Evolutionary conservation across 2,888 invertebrate genomes (phyloP).

Genomic region (Catocala fraxini): DNA sequence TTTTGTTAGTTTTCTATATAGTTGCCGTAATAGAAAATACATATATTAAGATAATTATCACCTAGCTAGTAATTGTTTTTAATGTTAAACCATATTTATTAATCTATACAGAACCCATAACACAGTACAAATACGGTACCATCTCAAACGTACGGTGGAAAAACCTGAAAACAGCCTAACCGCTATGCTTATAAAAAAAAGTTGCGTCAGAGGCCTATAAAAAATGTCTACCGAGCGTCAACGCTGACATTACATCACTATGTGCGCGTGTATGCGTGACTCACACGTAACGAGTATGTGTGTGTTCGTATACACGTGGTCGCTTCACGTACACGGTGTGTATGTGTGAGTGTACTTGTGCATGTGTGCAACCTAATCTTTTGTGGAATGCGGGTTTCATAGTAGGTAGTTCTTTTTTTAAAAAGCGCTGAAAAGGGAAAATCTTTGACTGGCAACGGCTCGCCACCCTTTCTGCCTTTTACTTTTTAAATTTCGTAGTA

Average conservation of each 20-base stretch:
- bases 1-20: no score
- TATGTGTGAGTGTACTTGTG: constrained; percentile 66
- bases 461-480: constrained; percentile 49
- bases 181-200: constrained; percentile 77
- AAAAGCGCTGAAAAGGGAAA: constrained; percentile 81
- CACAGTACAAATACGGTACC: constrained; percentile 32
- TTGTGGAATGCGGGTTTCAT: constrained; percentile 84
- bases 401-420: constrained; percentile 73
- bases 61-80: no score
- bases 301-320: constrained; percentile 53
- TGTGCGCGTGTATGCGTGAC: constrained; percentile 54
- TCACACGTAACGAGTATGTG: constrained; percentile 26
- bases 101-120: background rate
- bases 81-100: no score
- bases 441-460: constrained; percentile 63
- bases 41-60: no score
- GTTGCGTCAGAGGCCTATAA: constrained; percentile 85
- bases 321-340: constrained; percentile 33
- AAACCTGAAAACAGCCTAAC: constrained; percentile 65
- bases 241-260: constrained; percentile 81
- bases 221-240: constrained; percentile 86
- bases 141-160: constrained; percentile 35
- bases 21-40: no score
- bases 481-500: constrained; percentile 40
- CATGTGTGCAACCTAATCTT: constrained; percentile 80